A percentile compares a stretch with the other conserved stretches of the same genome.
Conservation (phyloP, 1,140 invertebrate species). For the Bombus consobrinus region DNA sequence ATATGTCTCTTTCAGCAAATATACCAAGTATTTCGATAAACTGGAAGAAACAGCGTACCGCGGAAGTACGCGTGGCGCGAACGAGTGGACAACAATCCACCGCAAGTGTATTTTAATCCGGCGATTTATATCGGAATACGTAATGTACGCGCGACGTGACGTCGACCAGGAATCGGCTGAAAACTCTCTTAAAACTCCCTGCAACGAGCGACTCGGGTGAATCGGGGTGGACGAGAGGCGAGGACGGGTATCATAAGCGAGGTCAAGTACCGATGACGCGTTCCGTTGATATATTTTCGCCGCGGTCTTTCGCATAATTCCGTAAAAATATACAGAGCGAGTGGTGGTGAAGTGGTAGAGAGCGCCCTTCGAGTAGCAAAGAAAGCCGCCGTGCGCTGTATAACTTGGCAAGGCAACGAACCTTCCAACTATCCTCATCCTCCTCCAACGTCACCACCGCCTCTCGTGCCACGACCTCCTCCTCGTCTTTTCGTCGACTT, state of each 20-base stretch:
- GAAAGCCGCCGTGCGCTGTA: constrained; percentile 47
- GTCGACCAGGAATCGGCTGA: neutral
- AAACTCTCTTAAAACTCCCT: neutral
- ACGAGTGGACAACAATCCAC: neutral
- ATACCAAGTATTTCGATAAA: neutral
- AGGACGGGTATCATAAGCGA: constrained; percentile 37
- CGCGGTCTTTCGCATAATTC: constrained; percentile 54
- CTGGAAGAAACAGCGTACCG: neutral
- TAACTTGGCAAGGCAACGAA: constrained; percentile 63
- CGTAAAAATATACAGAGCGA: constrained; percentile 48
- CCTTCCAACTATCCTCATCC: constrained; percentile 44
- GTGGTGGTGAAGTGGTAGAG: constrained; percentile 48
- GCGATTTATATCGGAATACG: constrained; percentile 19
- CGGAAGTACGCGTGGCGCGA: too few species aligned
- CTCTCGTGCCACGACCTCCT: constrained; percentile 55
- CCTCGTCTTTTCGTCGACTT: constrained; percentile 65
- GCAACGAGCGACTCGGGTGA: neutral
- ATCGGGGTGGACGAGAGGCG: neutral
- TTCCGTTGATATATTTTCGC: constrained; percentile 47
- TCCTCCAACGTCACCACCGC: constrained; percentile 43
- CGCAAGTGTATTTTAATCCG: neutral
- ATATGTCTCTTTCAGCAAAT: neutral
- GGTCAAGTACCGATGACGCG: constrained; percentile 57
- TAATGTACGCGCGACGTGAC: neutral
- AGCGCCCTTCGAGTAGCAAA: constrained; percentile 40